Base-by-base conservation (phyloP, 2,888 invertebrate genomes). In the Pristionchus exspectatus region DNA sequence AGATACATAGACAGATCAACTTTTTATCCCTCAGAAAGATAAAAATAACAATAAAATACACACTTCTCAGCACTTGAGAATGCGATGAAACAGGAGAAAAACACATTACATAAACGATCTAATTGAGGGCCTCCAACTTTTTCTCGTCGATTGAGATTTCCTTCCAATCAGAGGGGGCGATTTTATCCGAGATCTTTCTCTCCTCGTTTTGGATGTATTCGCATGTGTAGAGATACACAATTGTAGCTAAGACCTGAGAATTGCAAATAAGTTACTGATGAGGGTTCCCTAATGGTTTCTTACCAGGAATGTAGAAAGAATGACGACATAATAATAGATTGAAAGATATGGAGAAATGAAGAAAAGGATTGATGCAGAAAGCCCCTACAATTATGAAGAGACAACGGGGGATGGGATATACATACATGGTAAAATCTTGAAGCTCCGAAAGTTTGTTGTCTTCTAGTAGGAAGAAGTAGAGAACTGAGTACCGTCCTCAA, bases 341-440 rank as follows among this genome's bases (percentile, higher is more conserved):
- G 74, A 77, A 30, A 77, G 74, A 44, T 38, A 38, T 2, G 74
- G 69, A 44, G 87, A 87, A 27, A 38, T 27, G 87, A 87, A 87
- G 87, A 87, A 69, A 7, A 87, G 38, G 5, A 87, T 44, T 0
- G 87, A 66, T 27, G 87, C 87, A 16, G 87, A 44, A 24, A 87
- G 44, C 1, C 50, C 87, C 87, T 87, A 0, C 18, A 14, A 12
- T 44, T 24, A 27, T 44, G 5, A 5, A 24, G 21, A 74, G 38
- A 21, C 4, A 18, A 16, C 1, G 69, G n/a, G 69, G 3, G 16
- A 27, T 69, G 69, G 30, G 14, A 30, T 69, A 69, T 69, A 0
- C 87, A 44, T 18, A 87, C 87, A 69, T 87, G 87, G 50, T 69
- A 87, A 38, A 87, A 69, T 44, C 87, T 2, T 7, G 87, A 87